A percentile compares a stretch with the other conserved stretches of the same genome.
Evolutionary conservation across 2,888 invertebrate genomes (phyloP).

Genomic region (Exephanes ischioxanthus): DNA sequence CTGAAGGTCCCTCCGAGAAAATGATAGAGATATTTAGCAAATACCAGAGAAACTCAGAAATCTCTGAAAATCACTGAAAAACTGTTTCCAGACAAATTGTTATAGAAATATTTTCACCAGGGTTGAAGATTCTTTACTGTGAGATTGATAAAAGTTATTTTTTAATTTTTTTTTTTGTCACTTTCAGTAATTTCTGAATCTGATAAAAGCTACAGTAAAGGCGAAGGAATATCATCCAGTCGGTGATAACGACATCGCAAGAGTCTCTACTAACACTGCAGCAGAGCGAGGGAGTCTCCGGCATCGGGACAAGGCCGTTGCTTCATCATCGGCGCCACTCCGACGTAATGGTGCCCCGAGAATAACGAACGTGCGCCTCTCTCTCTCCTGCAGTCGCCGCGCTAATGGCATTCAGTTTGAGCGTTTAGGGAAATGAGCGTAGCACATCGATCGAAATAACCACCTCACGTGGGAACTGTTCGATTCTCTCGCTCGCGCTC

Average conservation of each 20-base stretch:
- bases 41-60: no score
- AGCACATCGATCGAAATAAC: slow-evolving; percentile 65
- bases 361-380: slow-evolving; percentile 61
- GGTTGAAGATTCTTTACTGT: no score
- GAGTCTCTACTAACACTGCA: not conserved
- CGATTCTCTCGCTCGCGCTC: slow-evolving; percentile 4
- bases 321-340: slow-evolving; percentile 66
- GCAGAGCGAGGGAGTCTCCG: slow-evolving; percentile 2
- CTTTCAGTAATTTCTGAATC: not conserved
- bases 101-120: no score
- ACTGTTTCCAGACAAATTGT: no score
- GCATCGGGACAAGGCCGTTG: slow-evolving; percentile 37
- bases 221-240: not conserved
- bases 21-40: no score
- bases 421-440: slow-evolving; percentile 67
- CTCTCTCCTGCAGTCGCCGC: slow-evolving; percentile 41
- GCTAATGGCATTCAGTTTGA: slow-evolving; percentile 67
- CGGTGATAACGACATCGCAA: not conserved
- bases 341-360: slow-evolving; percentile 63
- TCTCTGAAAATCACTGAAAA: no score
- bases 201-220: not conserved
- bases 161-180: not conserved
- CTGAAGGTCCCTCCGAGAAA: no score
- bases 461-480: slow-evolving; percentile 60
- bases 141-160: no score